Base-by-base conservation (phyloP, 2,113 vertebrate species). In the Riparia riparia region DNA sequence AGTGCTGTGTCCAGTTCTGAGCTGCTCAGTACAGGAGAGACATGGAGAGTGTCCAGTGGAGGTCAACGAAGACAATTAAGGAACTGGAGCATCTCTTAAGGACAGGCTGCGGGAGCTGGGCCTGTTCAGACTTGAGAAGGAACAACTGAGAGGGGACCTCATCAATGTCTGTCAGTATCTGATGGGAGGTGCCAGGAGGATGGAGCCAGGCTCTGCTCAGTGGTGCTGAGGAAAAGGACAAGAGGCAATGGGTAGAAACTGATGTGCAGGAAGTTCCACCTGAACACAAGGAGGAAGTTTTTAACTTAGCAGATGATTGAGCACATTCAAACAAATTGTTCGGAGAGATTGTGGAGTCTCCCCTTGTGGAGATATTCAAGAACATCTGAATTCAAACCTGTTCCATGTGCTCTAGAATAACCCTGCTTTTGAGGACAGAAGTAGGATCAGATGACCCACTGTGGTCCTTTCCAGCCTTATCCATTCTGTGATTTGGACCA, bases 211-310 rank as follows among this genome's bases (percentile, higher is more conserved):
- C 18, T 61, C 28, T 39, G 49, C 47, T 61, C 6, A 1, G 18
- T 16, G 24, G n/a, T 71, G 15, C n/a, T 0, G 0, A 16, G 15
- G 29, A 71, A 17, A 7, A 1, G 42, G 34, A 34, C 8, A 64
- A 71, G 65, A 56, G 49, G 34, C 41, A 79, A 2, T 0, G 2
- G 5, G 49, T 20, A 42, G 31, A 72, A 80, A 3, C 3, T 32
- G 50, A 42, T 44, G 4, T 5, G 13, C 21, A 9, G 31, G 31
- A 72, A 57, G 7, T 32, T 50, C 34, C 42, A 50, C 0, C 21
- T 50, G 37, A 50, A 18, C 32, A 2, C 0, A 2, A 41, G 7
- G 5, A 14, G 57, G 7, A 44, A 57, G 0, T 21, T 24, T 2
- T 34, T 72, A 44, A 22, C 51, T 57, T 31, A 50, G 20, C 6